phyloP scores from a whole-genome alignment of 1,140 invertebrate species.

The Ruditapes philippinarum region DNA sequence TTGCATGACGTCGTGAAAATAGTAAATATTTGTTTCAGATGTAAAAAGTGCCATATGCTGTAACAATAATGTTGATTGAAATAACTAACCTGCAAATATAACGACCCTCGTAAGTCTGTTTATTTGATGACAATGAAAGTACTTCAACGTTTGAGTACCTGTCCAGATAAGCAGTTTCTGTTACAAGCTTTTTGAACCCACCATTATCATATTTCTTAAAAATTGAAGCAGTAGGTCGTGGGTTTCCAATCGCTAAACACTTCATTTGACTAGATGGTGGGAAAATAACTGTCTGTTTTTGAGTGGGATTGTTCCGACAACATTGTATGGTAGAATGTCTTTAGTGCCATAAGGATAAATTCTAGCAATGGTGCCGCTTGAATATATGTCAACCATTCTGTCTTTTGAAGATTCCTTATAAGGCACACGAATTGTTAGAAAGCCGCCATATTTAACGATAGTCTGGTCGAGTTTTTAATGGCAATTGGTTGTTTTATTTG shows the following conservation, averaged over 20 bases:
- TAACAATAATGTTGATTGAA: too few relatives aligned
- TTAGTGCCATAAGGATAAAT: background rate
- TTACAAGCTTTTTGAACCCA: background rate
- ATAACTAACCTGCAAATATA: conserved; percentile 48
- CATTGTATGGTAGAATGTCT: conserved; percentile 12
- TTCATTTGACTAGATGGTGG: conserved; percentile 43
- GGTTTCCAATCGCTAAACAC: conserved; percentile 52
- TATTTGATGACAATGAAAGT: background rate
- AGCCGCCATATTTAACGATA: conserved; percentile 55
- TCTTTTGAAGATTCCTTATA: background rate
- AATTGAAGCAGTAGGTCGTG: conserved; percentile 39
- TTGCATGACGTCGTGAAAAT: too few relatives aligned
- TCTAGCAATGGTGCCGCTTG: conserved; percentile 30
- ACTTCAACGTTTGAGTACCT: conserved; percentile 22
- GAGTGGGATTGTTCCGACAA: conserved; percentile 34
- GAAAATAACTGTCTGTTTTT: conserved; percentile 24
- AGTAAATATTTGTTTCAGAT: too few relatives aligned
- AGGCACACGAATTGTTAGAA: conserved; percentile 38
- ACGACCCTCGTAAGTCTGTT: conserved; percentile 4
- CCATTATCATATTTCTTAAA: conserved; percentile 21
- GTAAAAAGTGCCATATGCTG: too few relatives aligned
- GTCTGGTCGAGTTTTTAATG: conserved; percentile 12
- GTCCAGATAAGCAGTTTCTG: conserved; percentile 36
- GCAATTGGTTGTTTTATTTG: conserved; percentile 22
- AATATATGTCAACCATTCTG: conserved; percentile 22